Conservation (phyloP, 1,140 invertebrate species). For the Apis florea region DNA sequence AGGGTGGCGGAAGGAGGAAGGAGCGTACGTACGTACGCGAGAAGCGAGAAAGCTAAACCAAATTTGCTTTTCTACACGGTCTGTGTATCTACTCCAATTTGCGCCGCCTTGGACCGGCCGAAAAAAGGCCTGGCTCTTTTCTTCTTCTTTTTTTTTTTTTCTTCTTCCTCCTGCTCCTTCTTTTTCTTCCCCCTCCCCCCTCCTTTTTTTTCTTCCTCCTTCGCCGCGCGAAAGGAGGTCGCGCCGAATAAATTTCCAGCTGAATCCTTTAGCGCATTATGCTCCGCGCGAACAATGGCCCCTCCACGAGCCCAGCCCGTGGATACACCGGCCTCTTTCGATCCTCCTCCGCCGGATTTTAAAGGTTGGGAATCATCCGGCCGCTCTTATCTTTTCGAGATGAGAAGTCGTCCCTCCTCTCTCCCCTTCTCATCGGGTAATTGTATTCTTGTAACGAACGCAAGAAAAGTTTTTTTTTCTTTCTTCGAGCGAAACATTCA, state of each 20-base stretch:
- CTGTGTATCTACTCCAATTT: constrained; percentile 66
- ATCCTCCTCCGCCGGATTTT: not conserved
- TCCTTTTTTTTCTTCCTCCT: constrained; percentile 4
- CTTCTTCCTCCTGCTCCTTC: too few relatives aligned
- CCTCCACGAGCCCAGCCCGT: too few relatives aligned
- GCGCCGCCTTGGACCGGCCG: constrained; percentile 57
- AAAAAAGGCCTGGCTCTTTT: constrained; percentile 43
- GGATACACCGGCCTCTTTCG: not conserved
- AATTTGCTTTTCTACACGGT: constrained; percentile 62
- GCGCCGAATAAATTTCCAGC: constrained; percentile 34
- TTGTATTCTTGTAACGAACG: too few relatives aligned
- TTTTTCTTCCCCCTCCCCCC: not conserved
- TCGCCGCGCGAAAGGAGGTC: constrained; percentile 36
- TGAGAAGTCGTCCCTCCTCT: not conserved
- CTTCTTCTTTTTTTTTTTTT: not conserved
- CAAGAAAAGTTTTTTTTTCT: too few relatives aligned
- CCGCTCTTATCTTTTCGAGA: not conserved
- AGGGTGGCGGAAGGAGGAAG: too few relatives aligned
- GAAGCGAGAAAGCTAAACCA: constrained; percentile 60
- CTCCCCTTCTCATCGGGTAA: too few relatives aligned
- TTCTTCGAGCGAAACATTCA: too few relatives aligned
- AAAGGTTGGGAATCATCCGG: not conserved
- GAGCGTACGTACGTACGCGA: not conserved
- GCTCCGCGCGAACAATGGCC: constrained; percentile 43
- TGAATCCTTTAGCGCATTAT: constrained; percentile 46